Base-by-base conservation (phyloP, 2,113 vertebrate species). In the Protobothrops flavoviridis region DNA sequence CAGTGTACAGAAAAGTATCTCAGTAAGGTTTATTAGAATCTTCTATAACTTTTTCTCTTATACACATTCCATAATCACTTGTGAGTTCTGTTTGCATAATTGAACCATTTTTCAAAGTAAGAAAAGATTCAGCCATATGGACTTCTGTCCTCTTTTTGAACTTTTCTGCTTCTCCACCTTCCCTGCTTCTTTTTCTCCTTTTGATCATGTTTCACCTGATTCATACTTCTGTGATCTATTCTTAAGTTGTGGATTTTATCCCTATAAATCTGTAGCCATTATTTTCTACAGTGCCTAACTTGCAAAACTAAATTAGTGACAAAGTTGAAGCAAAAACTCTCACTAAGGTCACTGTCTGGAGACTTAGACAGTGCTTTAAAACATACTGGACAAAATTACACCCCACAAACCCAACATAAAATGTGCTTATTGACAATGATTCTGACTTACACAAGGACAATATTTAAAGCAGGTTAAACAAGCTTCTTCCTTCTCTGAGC, bases 391-490 rank as follows among this genome's bases (percentile, higher is more conserved):
- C 0, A 0, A 1, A 74, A 88, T n/a, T n/a, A 4, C 48, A 43
- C 89, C 64, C 0, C 0, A 20, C 29, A 45, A 2, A 59, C 24
- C 6, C 24, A 12, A 74, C 92, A 95, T 91, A 88, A 93, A 93
- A 93, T 29, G 52, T 69, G 87, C 45, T 56, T 45, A 50, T 93
- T 45, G 91, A 13, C 88, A 90, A 45, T 74, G 85, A 12, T 87
- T 91, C 87, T 91, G 33, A 29, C 53, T 59, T 39, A 20, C 23
- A n/a, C 50, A 96, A 88, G n/a, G 50, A 69, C 74, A 90, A 20
- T 90, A 94, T 50, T 94, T 96, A 94, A 92, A 96, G 94, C 57
- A 74, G 86, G 85, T 94, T 94, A 94, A 93, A 92, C 45, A 23
- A 96, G 96, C 64, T 90, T 93, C 92, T 87, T 96, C 90, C 94